Evolutionary conservation across 2,888 invertebrate genomes (phyloP).

Genomic region (Eilema caniola): DNA sequence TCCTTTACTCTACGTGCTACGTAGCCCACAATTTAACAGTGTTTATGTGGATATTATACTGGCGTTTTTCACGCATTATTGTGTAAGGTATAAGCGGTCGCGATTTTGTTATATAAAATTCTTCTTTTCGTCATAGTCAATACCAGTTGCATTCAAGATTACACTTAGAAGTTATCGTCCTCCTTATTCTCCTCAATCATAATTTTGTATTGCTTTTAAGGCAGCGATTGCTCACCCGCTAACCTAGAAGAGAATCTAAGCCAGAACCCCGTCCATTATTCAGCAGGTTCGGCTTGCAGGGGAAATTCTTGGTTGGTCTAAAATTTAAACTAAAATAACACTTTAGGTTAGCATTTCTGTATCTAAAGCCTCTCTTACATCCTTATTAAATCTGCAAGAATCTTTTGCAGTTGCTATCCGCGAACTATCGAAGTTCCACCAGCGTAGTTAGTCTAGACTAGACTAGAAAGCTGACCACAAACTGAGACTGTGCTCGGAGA

Average conservation of each 20-base stretch:
- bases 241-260: neutral
- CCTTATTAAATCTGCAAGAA: neutral
- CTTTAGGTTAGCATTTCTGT: neutral
- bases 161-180: neutral
- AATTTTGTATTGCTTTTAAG: neutral
- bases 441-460: neutral
- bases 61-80: constrained; percentile 33
- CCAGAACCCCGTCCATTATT: neutral
- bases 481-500: neutral
- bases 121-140: neutral
- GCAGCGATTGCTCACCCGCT: neutral
- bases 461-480: neutral
- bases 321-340: neutral
- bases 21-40: constrained; percentile 39
- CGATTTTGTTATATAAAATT: neutral
- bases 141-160: neutral
- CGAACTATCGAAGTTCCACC: neutral
- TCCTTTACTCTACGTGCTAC: constrained; percentile 40
- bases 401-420: neutral
- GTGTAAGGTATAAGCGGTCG: neutral
- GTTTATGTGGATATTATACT: constrained; percentile 42
- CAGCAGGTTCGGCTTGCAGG: neutral
- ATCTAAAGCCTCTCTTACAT: neutral
- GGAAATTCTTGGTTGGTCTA: neutral
- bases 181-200: neutral